Base-by-base conservation (phyloP, 2,888 invertebrate species). In the Ptychoptera albimana region DNA sequence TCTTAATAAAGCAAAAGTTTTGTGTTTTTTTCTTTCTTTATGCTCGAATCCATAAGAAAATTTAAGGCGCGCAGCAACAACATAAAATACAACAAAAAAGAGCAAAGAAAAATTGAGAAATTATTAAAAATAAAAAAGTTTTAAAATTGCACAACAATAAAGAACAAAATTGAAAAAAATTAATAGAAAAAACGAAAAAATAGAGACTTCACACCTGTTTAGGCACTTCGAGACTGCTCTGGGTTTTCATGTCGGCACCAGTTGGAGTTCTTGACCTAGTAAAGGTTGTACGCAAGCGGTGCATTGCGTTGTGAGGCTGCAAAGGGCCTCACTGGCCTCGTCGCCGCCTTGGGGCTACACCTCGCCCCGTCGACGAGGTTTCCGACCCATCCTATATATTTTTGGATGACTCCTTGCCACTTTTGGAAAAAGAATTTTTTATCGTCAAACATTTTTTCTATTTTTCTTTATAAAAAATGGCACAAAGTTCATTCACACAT, bases 191-290 rank as follows among this genome's bases (percentile, higher is more conserved):
- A 16, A 12, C n/a, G 14, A 23, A 23, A 23, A 23, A 3, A 23
- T 5, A 32, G 6, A 23, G 8, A 43, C 38, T 34, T 47, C 55
- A 51, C 58, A 75, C 75, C 73, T 86, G 86, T 61, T 85, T 85
- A 52, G 89, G 88, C 56, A 88, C 86, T 64, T 89, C 88, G 56
- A 89, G 77, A 66, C 86, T 87, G 68, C 84, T 86, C 63, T 87
- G 87, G 53, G 82, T 83, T 73, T 87, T 87, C 86, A 87, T 87
- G 69, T 88, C 87, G 60, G 83, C 82, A 53, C 86, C 85, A 50
- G 86, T 88, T 50, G 87, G 87, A 53, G 87, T 87, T 59, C 82
- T 78, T 63, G 86, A 86, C 61, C 87, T 77, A 69, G 81, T 84
- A 73, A 87, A 85, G 51, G 86, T 86, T 64, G 83, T 82, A 63